Percentiles rank a stretch among this genome's conserved stretches.
Conservation (phyloP, 1,140 invertebrate species). For the Riptortus pedestris region DNA sequence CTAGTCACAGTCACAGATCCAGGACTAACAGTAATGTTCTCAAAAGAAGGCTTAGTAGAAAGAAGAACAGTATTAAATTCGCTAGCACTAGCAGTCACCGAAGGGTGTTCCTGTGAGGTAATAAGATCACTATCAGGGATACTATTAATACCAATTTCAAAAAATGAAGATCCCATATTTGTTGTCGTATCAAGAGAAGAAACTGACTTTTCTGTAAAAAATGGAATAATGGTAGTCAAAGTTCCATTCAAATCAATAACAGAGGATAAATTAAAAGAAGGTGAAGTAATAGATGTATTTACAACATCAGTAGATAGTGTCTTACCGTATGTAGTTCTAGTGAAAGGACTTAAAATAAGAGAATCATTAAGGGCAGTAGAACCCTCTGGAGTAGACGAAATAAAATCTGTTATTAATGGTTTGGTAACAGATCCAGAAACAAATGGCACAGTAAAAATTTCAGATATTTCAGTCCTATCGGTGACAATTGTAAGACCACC, state of each 20-base stretch:
- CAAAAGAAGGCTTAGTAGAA: slow-evolving; percentile 1
- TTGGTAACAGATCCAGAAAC: background rate
- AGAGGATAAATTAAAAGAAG: background rate
- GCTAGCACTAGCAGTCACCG: background rate
- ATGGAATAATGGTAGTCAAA: background rate
- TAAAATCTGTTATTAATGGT: too few relatives aligned
- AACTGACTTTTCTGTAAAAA: background rate
- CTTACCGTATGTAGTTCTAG: slow-evolving; percentile 3
- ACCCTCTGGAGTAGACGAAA: too few relatives aligned
- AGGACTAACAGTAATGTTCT: background rate
- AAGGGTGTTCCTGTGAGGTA: background rate
- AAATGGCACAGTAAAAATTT: background rate
- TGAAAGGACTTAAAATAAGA: background rate
- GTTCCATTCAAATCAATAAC: background rate
- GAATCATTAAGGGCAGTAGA: background rate
- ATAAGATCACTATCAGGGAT: background rate
- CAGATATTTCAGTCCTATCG: background rate
- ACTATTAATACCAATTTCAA: background rate
- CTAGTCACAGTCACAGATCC: background rate
- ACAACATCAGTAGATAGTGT: background rate
- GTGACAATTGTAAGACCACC: background rate
- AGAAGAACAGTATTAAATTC: slow-evolving; percentile 3
- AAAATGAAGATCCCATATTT: too few relatives aligned
- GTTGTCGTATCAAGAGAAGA: background rate
- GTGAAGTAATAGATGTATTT: background rate